Evolutionary conservation across 2,888 invertebrate species (phyloP), one percentile per base, ranked within the genome.

Genomic region (Drosophila neutralis): DNA sequence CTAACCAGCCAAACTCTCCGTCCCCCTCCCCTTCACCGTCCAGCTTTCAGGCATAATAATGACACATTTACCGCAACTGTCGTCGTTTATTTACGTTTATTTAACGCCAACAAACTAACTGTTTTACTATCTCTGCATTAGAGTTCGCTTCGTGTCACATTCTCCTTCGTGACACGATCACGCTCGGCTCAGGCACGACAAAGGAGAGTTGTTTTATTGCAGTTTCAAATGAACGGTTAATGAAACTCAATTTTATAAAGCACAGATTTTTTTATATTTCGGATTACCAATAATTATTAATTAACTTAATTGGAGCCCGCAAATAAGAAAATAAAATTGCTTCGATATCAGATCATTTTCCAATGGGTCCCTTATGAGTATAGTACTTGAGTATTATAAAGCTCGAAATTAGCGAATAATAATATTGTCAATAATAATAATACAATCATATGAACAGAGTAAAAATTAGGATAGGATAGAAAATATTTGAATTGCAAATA

Each of bases 41-140:
- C 62, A 65, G 62, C 45, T 27, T 24, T 24, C 45, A 15, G 24
- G 45, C 74, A 75, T 71, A 75, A 78, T 68, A 78, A 69, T 78
- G 78, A 78, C 78, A 78, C 73, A 78, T 78, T 78, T 76, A 59
- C 76, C 72, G 76, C 78, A 78, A 78, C 78, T 78, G 79, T 67
- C 66, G 63, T 63, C 78, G 66, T 76, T 75, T 78, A 78, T 78
- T 78, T 78, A 75, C 78, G 75, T 75, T 78, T 75, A 78, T 65
- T 78, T 75, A 78, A 78, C 42, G 64, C 56, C 65, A 78, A 24
- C 59, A 65, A 54, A 73, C 78, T 69, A 78, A 78, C 76, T 72
- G 69, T 76, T 76, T 76, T 69, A 73, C 66, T 73, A 60, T 54
- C 65, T 49, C n/a, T 7, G 21, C n/a, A 21, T 4, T 21, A 31